Base-by-base conservation (phyloP, 2,797 vertebrate species). In the Syndactyla subalaris region DNA sequence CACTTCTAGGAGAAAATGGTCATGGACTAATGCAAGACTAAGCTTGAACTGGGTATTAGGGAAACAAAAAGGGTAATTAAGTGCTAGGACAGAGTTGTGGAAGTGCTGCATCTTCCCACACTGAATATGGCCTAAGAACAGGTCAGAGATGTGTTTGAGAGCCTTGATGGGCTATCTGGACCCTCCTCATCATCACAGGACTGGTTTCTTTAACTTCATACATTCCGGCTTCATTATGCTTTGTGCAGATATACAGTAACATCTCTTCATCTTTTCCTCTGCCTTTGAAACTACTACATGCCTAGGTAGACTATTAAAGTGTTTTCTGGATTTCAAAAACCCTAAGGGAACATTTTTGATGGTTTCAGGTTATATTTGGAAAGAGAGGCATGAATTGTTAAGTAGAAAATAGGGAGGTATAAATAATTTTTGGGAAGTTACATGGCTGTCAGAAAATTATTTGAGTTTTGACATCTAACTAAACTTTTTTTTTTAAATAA, bases 111-210 rank as follows among this genome's bases (percentile, higher is more conserved):
- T 43, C 52, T 86, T 81, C 43, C 17, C 9, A 11, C 22, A 21
- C 29, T 67, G 57, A 8, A 52, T 23, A 22, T 41, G 32, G 11
- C 14, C 45, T 59, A 49, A 45, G 41, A 76, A 46, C 16, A 41
- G 45, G 9, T 38, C 58, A 18, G 46, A 61, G 13, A 29, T 3
- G 2, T 4, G 12, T 27, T 14, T 30, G 41, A 71, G 36, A 80
- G 23, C 26, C 23, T 30, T 9, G 4, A 2, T n/a, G 18, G 26
- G 14, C 32, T 48, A 17, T 10, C 22, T 26, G 12, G 15, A 45
- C 7, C 12, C 12, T 61, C 29, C 58, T 46, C 0, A 5, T 6
- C 55, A 18, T 43, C 0, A 0, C 9, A 43, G 27, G 18, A 49
- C 15, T 51, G 9, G 3, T 82, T 34, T 34, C 26, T 72, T 52